These are phyloP conservation scores for Nestor notabilis DNA, from an alignment of 2,113 vertebrate genomes.

Conservation along the genomic window DNA sequence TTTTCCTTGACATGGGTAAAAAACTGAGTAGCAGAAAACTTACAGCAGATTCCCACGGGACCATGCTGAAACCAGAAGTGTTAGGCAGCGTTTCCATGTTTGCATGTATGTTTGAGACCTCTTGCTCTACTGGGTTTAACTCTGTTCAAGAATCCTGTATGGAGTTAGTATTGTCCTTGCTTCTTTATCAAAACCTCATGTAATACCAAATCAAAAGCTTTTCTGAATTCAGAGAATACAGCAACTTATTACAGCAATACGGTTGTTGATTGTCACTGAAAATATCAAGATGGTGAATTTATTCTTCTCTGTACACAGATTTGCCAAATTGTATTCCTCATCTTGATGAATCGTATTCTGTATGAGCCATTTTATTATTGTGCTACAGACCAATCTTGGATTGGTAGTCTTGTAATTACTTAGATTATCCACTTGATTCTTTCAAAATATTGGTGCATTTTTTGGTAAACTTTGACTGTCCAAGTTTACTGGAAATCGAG, in stretches of 20 bases:
- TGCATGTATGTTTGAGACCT: neutral
- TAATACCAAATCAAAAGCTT: neutral
- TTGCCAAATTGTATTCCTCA: neutral
- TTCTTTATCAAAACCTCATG: neutral
- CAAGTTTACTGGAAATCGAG: neutral
- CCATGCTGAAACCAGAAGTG: neutral
- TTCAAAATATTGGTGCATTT: neutral
- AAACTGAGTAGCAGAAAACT: neutral
- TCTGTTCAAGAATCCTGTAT: neutral
- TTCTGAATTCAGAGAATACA: neutral
- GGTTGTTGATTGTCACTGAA: neutral
- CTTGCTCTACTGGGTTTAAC: fast-evolving
- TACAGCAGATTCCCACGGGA: neutral
- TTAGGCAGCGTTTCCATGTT: neutral
- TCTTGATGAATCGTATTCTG: neutral
- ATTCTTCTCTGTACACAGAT: neutral
- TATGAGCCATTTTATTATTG: neutral
- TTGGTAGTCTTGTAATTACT: neutral
- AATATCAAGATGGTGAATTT: neutral
- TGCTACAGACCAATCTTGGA: neutral
- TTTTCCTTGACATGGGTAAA: neutral
- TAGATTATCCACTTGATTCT: neutral
- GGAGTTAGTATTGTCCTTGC: neutral
- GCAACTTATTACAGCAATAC: neutral
- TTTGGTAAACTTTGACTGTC: neutral